Conservation (phyloP, 2,888 invertebrate genomes). For the Ligdia adustata region DNA sequence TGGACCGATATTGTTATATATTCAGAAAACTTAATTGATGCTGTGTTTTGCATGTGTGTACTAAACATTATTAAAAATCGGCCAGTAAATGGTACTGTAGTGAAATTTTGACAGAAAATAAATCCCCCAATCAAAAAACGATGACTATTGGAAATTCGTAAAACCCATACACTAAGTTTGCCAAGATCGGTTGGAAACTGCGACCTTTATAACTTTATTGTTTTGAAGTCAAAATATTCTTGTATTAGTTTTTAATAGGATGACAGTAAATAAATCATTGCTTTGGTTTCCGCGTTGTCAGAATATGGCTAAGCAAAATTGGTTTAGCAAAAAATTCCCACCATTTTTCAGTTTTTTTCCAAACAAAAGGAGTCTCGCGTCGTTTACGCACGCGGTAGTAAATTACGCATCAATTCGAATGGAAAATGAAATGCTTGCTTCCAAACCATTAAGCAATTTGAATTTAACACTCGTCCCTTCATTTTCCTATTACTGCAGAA, state of each 20-base stretch:
- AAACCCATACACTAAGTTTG: no score
- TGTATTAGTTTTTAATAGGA: constrained; percentile 4
- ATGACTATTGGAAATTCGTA: no score
- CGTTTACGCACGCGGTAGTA: constrained; percentile 72
- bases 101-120: neutral
- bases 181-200: no score
- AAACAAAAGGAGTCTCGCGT: constrained; percentile 66
- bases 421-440: constrained; percentile 83
- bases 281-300: constrained; percentile 16
- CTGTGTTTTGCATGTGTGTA: no score
- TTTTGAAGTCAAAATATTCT: no score
- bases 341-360: constrained; percentile 52
- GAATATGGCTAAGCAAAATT: constrained; percentile 22
- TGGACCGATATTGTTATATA: no score
- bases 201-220: no score
- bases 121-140: no score
- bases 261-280: constrained; percentile 10
- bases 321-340: constrained; percentile 25
- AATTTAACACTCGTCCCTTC: constrained; percentile 83
- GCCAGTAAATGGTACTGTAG: neutral
- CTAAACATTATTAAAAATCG: neutral
- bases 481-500: constrained; percentile 78
- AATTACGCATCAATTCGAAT: constrained; percentile 79
- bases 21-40: no score
- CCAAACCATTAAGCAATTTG: constrained; percentile 81